Base-by-base conservation (phyloP, 2,113 vertebrate species). In the Anolis sagrei region DNA sequence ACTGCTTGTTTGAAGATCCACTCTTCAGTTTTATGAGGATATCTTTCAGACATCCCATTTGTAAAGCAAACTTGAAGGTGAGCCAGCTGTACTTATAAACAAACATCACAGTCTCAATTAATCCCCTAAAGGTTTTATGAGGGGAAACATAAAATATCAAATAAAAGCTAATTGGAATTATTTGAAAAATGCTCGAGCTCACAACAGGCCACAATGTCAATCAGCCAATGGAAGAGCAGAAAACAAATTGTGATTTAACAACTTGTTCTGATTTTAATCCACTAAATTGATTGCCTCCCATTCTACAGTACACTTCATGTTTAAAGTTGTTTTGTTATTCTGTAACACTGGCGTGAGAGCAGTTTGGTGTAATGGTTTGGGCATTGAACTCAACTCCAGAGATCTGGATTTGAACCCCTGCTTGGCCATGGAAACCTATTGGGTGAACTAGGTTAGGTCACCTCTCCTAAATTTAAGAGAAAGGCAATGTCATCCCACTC, bases 141-240 rank as follows among this genome's bases (percentile, higher is more conserved):
- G 96, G 95, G 96, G 96, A 97, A 95, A 79, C 96, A 97, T 97
- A 96, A 97, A 97, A 97, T 97, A 97, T 97, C 96, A 97, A 97
- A 97, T 97, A 96, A 96, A 97, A 93, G 96, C 95, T 96, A 96
- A 96, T 95, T 95, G 95, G 95, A 96, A 97, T 90, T 96, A 97
- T 97, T 95, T 96, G 6, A 94, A 91, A 96, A 96, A 96, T 96
- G 95, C 89, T 89, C 88, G 94, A 94, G 90, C 93, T 94, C 92
- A 94, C 91, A 94, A 96, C 89, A 79, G 88, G 95, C 92, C 92
- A 91, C 95, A 90, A 89, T 94, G 87, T 91, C 91, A 88, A 96
- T 93, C 92, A 92, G 94, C 87, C 92, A 91, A 87, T 95, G 90
- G 77, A 89, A 21, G 23, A 82, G 92, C 92, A 95, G 91, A 93